Evolutionary conservation across 92 coral and sea anemone genomes (phyloP).

Genomic region (Zoanthus sansibaricus): DNA sequence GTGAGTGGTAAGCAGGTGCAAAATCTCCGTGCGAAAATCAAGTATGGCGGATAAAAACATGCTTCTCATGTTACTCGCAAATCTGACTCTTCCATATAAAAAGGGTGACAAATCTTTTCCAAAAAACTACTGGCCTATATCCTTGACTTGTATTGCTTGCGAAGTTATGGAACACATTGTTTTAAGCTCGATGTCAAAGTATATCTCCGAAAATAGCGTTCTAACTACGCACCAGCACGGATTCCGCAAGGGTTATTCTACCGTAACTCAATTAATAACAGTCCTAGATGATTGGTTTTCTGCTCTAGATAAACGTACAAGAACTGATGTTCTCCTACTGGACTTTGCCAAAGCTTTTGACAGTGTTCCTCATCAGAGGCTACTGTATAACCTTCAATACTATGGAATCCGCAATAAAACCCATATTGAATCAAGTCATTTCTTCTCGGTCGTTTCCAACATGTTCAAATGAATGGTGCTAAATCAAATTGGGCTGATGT

Average conservation of each 20-base stretch:
- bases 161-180: slow-evolving; percentile 30
- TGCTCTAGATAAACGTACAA: slow-evolving; percentile 28
- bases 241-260: too few relatives aligned
- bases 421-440: slow-evolving; percentile 46
- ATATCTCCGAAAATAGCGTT: neutral
- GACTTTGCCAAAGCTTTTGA: too few relatives aligned
- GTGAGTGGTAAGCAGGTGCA: too few relatives aligned
- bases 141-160: neutral
- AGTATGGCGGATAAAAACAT: too few relatives aligned
- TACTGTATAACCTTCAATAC: too few relatives aligned
- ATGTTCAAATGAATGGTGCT: slow-evolving; percentile 45
- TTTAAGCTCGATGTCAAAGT: slow-evolving; percentile 16
- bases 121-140: slow-evolving; percentile 27
- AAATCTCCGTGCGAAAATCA: too few relatives aligned
- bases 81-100: too few relatives aligned
- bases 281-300: neutral
- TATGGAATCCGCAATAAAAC: slow-evolving; percentile 27
- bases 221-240: slow-evolving; percentile 1
- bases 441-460: slow-evolving; percentile 43
- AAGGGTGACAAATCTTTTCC: too few relatives aligned
- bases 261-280: neutral
- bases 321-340: neutral
- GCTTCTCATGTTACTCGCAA: too few relatives aligned
- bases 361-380: too few relatives aligned
- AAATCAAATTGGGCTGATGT: neutral